Base-by-base conservation (phyloP, 1,140 invertebrate species). In the Orius insidiosus region DNA sequence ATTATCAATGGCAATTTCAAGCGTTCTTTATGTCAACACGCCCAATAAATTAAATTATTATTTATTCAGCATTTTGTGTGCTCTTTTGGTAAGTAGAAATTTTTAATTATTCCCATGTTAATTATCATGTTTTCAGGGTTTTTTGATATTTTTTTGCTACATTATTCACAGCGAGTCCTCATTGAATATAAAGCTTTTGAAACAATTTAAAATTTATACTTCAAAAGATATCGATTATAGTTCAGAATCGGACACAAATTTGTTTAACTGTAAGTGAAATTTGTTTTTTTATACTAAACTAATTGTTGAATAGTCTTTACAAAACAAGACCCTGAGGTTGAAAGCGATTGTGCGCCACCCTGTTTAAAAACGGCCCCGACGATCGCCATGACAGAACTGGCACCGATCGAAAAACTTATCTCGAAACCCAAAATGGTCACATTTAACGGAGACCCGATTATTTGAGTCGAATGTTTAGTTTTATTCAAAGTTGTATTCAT, bases 11-110 rank as follows among this genome's bases (percentile, higher is more conserved):
- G 69, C 71, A 52, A 62, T 66, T 34, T 66, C 69, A 45, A 74
- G 72, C 49, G 66, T 75, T 41, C 63, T 71, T 51, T 74, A 74
- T 56, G 65, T 73, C 53, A 76, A 75, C 63, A 64, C 68, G 39
- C 61, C 61, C 37, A 64, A 68, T 52, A 61, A 67, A 52, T 63
- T 68, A 52, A 68, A 63, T 57, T 68, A 68, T 53, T 74, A 76
- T 53, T 56, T 69, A 46, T 74, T 75, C 49, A 69, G 69, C 48
- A 63, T 68, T 43, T 60, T 68, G 42, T 68, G 70, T 53, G 68
- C 68, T 47, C 58, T 69, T 47, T 56, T 75, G 63, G 73, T 75
- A 60, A 70, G 68, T 65, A 16, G 10, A 14, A 38, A 10, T n/a
- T 40, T 43, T 14, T 49, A 15, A 51, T 52, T 39, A 41, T 16